A percentile compares a stretch with the other conserved stretches of the same genome.
Evolutionary conservation across 1,140 invertebrate species (phyloP).

Genomic region (Zaprionus lachaisei): DNA sequence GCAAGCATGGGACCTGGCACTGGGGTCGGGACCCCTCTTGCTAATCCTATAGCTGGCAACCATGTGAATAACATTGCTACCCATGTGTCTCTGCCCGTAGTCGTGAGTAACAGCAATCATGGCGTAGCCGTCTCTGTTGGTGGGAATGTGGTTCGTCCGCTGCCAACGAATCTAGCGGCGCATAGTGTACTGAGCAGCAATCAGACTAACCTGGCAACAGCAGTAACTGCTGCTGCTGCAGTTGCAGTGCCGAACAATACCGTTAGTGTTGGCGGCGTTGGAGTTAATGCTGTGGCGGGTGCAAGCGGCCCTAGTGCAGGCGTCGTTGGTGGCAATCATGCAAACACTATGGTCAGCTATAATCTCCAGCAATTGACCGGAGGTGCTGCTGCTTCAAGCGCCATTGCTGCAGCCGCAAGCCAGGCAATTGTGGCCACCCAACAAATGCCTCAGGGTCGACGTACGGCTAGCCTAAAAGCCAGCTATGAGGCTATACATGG

Average conservation of each 20-base stretch:
- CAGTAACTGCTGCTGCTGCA: conserved; percentile 24
- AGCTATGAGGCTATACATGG: conserved; percentile 94
- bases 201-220: conserved; percentile 29
- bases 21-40: background rate
- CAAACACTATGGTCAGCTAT: conserved; percentile 66
- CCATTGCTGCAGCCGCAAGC: conserved; percentile 97
- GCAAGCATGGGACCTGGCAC: background rate
- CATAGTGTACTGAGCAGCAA: conserved; percentile 35
- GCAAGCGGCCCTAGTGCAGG: conserved; percentile 21
- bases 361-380: conserved; percentile 87
- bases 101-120: conserved; percentile 12
- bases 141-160: conserved; percentile 55
- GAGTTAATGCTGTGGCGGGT: conserved; percentile 16
- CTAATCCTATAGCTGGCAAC: conserved; percentile 21
- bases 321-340: conserved; percentile 31
- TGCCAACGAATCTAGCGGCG: conserved; percentile 47
- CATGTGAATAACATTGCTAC: conserved; percentile 35
- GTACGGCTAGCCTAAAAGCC: conserved; percentile 97
- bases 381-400: conserved; percentile 87
- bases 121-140: conserved; percentile 9
- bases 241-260: conserved; percentile 32
- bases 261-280: conserved; percentile 12
- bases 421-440: conserved; percentile 98
- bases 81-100: conserved; percentile 47
- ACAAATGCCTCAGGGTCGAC: conserved; percentile 97